Conservation (phyloP, 2,797 vertebrate genomes). For the Epinephelus malabaricus region DNA sequence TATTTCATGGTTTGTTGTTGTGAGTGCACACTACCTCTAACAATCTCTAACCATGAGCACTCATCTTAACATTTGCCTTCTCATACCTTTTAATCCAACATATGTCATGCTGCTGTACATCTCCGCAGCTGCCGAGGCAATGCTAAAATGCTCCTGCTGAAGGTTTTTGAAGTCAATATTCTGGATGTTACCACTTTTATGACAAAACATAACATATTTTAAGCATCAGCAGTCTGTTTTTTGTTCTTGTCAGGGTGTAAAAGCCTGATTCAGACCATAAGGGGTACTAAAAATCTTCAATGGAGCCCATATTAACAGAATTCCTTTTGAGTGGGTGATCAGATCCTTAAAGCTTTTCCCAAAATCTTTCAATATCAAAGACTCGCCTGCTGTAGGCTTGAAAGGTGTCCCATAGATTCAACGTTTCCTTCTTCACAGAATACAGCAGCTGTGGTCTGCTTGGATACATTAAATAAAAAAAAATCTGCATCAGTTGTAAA, state of each 20-base stretch:
- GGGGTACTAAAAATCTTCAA: slow-evolving; percentile 2
- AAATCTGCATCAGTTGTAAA: slow-evolving; percentile 29
- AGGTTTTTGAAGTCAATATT: background rate
- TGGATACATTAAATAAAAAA: background rate
- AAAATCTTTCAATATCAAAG: slow-evolving; percentile 29
- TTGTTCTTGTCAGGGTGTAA: background rate
- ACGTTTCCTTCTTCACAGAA: background rate
- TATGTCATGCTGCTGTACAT: background rate
- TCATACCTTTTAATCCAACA: slow-evolving; percentile 10
- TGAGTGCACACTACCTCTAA: slow-evolving; percentile 46
- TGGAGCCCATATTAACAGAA: background rate
- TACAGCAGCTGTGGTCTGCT: slow-evolving; percentile 10
- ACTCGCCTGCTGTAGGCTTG: background rate
- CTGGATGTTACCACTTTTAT: background rate
- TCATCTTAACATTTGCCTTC: slow-evolving; percentile 36
- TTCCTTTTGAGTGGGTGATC: slow-evolving; percentile 14
- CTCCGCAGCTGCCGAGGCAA: background rate
- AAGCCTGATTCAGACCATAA: background rate
- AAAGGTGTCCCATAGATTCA: slow-evolving; percentile 20
- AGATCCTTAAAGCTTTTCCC: slow-evolving; percentile 23
- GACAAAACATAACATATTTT: slow-evolving; percentile 8
- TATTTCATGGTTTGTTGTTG: slow-evolving; percentile 73
- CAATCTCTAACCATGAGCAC: slow-evolving; percentile 51
- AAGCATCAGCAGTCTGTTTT: background rate
- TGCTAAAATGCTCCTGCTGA: background rate